Evolutionary conservation across 2,888 invertebrate genomes (phyloP).

Genomic region (Heliconius charithonia): DNA sequence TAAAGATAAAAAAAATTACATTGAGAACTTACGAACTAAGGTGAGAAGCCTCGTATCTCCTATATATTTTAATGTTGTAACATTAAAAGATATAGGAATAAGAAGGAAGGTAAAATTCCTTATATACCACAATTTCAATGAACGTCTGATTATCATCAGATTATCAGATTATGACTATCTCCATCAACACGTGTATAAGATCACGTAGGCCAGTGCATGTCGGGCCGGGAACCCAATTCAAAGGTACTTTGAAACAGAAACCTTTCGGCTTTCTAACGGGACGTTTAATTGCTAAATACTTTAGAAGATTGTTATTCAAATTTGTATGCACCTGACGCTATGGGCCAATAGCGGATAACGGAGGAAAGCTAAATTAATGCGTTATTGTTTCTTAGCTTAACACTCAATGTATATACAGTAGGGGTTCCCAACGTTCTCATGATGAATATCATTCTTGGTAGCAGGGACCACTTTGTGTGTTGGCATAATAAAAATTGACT

Average conservation of each 20-base stretch:
- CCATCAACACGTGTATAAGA: slow-evolving; percentile 46
- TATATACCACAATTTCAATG: slow-evolving; percentile 17
- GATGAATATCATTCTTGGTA: too few relatives aligned
- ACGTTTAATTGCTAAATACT: not conserved
- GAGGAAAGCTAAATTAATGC: too few relatives aligned
- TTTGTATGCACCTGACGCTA: not conserved
- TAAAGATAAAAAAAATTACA: not conserved
- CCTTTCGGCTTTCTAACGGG: slow-evolving; percentile 6
- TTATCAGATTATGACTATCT: too few relatives aligned
- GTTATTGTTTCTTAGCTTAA: too few relatives aligned
- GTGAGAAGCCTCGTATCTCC: not conserved
- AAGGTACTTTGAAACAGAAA: slow-evolving; percentile 30
- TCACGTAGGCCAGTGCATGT: slow-evolving; percentile 53
- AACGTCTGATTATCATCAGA: slow-evolving; percentile 44
- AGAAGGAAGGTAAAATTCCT: too few relatives aligned
- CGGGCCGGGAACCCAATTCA: slow-evolving; percentile 31
- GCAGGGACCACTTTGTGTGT: too few relatives aligned
- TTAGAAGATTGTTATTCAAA: not conserved
- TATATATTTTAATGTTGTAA: not conserved
- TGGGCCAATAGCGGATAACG: not conserved
- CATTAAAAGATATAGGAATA: too few relatives aligned
- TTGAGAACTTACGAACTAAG: not conserved
- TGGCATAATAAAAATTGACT: too few relatives aligned
- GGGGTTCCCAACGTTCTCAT: too few relatives aligned
- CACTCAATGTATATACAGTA: too few relatives aligned